phyloP scores from a whole-genome alignment of 1,140 invertebrate species.

The Hycleus cichorii region DNA sequence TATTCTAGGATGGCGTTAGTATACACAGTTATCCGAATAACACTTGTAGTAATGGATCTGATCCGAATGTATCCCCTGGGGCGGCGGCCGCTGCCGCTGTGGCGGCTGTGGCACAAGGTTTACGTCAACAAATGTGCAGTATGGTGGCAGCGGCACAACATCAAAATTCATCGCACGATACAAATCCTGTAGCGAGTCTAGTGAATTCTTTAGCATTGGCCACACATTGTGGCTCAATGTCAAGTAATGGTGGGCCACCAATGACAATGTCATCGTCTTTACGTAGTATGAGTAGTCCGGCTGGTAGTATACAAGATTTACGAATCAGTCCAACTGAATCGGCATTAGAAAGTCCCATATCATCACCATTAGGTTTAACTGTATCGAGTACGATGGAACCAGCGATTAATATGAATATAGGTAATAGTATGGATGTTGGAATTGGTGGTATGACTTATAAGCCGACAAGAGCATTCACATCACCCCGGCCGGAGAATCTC shows the following conservation, averaged over 20 bases:
- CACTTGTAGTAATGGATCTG: slow-evolving; percentile 48
- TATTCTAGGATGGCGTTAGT: slow-evolving; percentile 34
- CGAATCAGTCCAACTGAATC: slow-evolving; percentile 39
- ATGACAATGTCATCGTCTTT: slow-evolving; percentile 36
- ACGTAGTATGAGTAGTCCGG: slow-evolving; percentile 37
- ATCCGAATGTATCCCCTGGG: slow-evolving; percentile 58
- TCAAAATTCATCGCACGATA: slow-evolving; percentile 47
- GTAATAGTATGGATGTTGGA: slow-evolving; percentile 43
- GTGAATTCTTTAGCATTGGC: slow-evolving; percentile 38
- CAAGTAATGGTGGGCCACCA: slow-evolving; percentile 38
- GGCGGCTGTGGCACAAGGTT: slow-evolving; percentile 60
- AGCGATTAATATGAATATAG: slow-evolving; percentile 36
- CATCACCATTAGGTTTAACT: slow-evolving; percentile 44
- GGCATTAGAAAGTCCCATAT: slow-evolving; percentile 44
- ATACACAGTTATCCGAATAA: slow-evolving; percentile 37
- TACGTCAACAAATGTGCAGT: slow-evolving; percentile 64
- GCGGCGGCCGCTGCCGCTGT: slow-evolving; percentile 62
- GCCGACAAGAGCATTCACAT: slow-evolving; percentile 48
- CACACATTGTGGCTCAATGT: slow-evolving; percentile 39
- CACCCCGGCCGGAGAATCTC: slow-evolving; percentile 54
- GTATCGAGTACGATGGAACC: slow-evolving; percentile 37
- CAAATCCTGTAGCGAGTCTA: slow-evolving; percentile 40
- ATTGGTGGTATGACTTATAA: slow-evolving; percentile 60
- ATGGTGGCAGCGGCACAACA: slow-evolving; percentile 58
- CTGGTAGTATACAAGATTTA: slow-evolving; percentile 39